A percentile compares a stretch with the other conserved stretches of the same genome.
Evolutionary conservation across 35 echinoderm and acorn worm genomes (phyloP).

Genomic region (Ptychodera flava): DNA sequence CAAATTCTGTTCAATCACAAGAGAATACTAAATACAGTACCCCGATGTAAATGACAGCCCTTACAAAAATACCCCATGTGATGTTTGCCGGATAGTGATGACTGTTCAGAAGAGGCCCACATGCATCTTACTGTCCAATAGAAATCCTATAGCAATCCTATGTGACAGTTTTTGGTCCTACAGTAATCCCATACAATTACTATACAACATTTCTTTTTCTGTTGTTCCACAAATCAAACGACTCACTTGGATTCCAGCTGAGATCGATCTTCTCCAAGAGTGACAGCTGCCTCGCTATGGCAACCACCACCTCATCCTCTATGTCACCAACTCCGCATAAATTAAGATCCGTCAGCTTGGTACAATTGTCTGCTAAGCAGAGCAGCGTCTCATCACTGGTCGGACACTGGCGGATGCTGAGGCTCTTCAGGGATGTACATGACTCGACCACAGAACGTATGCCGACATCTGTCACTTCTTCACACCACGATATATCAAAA

Average conservation of each 20-base stretch:
- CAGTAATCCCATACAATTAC: too few relatives aligned
- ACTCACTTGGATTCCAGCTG: constrained; percentile 70
- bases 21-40: too few relatives aligned
- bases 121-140: too few relatives aligned
- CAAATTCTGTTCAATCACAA: too few relatives aligned
- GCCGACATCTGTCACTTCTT: constrained; percentile 74
- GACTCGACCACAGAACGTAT: constrained; percentile 29
- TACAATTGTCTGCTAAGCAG: constrained; percentile 55
- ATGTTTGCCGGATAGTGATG: too few relatives aligned
- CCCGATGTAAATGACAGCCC: too few relatives aligned
- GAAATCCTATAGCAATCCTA: too few relatives aligned
- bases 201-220: too few relatives aligned
- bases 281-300: constrained; percentile 36
- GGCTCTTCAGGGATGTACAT: constrained; percentile 54
- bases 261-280: constrained; percentile 58
- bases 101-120: too few relatives aligned
- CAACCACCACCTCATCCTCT: constrained; percentile 42
- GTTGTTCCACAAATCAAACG: too few relatives aligned
- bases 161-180: too few relatives aligned
- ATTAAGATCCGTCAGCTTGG: constrained; percentile 50
- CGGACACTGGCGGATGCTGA: constrained; percentile 51
- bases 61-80: too few relatives aligned
- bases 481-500: constrained; percentile 83
- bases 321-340: constrained; percentile 58
- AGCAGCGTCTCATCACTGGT: constrained; percentile 36